These are phyloP conservation scores for Drosophila seguyi DNA, from an alignment of 1,140 invertebrate genomes.

Conservation along the genomic window DNA sequence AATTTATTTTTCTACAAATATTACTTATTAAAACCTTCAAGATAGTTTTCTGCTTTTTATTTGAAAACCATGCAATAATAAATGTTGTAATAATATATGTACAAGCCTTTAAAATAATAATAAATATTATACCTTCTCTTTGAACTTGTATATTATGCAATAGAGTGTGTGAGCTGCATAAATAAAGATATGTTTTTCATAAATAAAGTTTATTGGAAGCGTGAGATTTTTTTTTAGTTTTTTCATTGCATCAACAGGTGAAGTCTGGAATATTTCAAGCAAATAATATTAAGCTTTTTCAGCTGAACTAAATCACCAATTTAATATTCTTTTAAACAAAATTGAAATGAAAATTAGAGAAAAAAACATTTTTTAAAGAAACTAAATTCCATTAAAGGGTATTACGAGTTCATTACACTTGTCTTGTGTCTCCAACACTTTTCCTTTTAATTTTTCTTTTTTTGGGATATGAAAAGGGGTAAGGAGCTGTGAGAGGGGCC, in stretches of 20 bases:
- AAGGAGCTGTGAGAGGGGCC: constrained; percentile 20
- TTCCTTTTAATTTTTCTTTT: constrained; percentile 48
- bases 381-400: constrained; percentile 14
- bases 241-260: not conserved
- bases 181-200: not conserved
- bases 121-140: not conserved
- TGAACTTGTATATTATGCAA: not conserved
- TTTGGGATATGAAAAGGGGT: not conserved
- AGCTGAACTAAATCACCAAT: too few species aligned
- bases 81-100: not conserved
- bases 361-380: not conserved
- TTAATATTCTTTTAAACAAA: too few species aligned
- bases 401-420: constrained; percentile 17
- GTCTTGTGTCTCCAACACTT: constrained; percentile 31
- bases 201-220: not conserved
- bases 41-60: not conserved
- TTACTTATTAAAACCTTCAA: not conserved
- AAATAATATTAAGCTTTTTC: too few species aligned
- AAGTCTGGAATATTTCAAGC: not conserved
- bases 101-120: not conserved
- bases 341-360: too few species aligned
- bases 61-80: not conserved
- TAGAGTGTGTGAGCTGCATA: not conserved
- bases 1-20: not conserved
- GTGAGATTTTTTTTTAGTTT: not conserved